Base-by-base conservation (phyloP, 2,888 invertebrate genomes). In the Agriopis aurantiaria region DNA sequence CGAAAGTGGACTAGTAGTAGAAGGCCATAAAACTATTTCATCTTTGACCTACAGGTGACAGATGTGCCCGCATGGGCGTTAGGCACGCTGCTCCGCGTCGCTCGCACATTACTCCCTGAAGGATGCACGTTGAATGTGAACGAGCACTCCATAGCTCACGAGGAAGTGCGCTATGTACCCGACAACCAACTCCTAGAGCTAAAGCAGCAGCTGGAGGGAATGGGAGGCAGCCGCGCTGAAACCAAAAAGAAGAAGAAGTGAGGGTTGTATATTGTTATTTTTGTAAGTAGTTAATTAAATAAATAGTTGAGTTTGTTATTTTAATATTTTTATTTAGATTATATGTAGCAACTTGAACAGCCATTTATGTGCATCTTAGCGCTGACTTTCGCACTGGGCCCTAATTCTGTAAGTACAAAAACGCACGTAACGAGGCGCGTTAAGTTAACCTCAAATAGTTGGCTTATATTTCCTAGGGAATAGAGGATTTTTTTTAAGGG, bases 131-230 rank as follows among this genome's bases (percentile, higher is more conserved):
- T 98, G 12, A 91, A 94, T 64, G 95, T 98, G 7, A 95, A 96
- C 65, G 95, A 96, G 73, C 97, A 97, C 81, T 91, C 95, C 57
- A 91, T 95, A 0, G 96, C 96, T 49, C 95, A 96, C 76, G 97
- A 97, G 66, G 96, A 97, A 81, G 91, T 96, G 5, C 88, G 93
- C 8, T 98, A 97, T 89, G 96, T 99, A 64, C 99, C 99, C 1
- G 98, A 99, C 89, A 96, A 96, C 79, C 96, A 97, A 84, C 93
- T 99, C 3, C 80, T 96, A 3, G 96, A 96, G 1, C 94, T 98
- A 3, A 97, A 97, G 87, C 92, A 96, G 52, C 96, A 98, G 86
- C 91, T 99, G 11, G 96, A 96, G 52, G 96, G 95, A 40, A 94
- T 98, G 90, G 95, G 95, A 53, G 95, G 95, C 48, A 91, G 95